A percentile compares a stretch with the other conserved stretches of the same genome.
Conservation (phyloP, 2,888 invertebrate genomes). For the Phlogophora meticulosa region DNA sequence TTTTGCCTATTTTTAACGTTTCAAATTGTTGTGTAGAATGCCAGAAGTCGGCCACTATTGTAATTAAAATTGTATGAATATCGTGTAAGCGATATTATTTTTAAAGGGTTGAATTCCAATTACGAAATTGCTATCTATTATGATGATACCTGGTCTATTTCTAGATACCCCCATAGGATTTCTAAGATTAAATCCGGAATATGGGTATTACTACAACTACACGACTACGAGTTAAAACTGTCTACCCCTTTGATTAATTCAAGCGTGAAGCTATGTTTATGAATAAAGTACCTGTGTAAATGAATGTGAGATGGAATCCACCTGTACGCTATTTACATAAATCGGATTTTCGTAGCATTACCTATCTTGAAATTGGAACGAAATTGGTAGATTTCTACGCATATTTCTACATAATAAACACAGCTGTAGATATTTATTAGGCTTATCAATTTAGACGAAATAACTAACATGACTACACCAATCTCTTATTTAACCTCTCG, state of each 20-base stretch:
- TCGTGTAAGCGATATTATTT: constrained; percentile 1
- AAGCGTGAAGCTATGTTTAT: constrained; percentile 24
- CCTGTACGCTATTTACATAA: constrained; percentile 43
- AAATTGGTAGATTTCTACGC: constrained; percentile 25
- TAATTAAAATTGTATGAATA: constrained; percentile 51
- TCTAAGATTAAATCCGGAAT: too few relatives aligned
- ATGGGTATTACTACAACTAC: too few relatives aligned
- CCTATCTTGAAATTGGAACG: constrained; percentile 19
- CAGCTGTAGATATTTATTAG: not conserved
- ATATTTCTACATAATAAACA: constrained; percentile 23
- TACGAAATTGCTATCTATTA: too few relatives aligned
- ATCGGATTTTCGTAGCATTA: constrained; percentile 39
- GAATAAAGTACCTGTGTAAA: constrained; percentile 27
- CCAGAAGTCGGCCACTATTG: constrained; percentile 51
- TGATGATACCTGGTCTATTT: too few relatives aligned
- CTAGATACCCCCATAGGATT: too few relatives aligned
- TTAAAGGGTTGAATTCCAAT: constrained; percentile 7
- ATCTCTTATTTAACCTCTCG: too few relatives aligned
- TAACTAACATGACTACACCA: not conserved
- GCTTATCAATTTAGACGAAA: not conserved
- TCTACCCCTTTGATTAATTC: not conserved
- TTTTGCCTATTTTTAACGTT: constrained; percentile 77
- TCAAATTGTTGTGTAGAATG: constrained; percentile 71
- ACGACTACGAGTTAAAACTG: too few relatives aligned
- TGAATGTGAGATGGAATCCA: constrained; percentile 34